Percentiles rank a stretch among this genome's conserved stretches.
phyloP scores from a whole-genome alignment of 92 coral and sea anemone species.

The Muricea muricata region DNA sequence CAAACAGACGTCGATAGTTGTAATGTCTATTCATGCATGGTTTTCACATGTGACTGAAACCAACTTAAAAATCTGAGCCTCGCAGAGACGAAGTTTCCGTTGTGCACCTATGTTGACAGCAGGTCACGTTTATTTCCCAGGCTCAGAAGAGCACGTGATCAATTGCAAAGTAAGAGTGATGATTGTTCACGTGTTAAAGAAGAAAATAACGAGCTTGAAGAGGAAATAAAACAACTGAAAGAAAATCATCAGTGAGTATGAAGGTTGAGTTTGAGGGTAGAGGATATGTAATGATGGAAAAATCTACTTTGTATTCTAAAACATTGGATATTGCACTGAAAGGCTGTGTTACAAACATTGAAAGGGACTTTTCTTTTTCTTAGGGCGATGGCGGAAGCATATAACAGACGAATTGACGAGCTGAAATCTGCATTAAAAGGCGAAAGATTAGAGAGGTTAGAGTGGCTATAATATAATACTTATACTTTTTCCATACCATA shows the following conservation, averaged over 20 bases:
- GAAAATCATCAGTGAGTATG: slow-evolving; percentile 87
- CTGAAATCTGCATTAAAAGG: slow-evolving; percentile 70
- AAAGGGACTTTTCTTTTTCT: not conserved
- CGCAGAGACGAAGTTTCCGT: too few species aligned
- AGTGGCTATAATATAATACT: not conserved
- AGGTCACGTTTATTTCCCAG: too few species aligned
- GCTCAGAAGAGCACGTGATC: slow-evolving; percentile 68
- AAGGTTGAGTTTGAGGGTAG: not conserved
- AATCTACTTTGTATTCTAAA: too few species aligned
- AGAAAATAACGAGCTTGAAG: slow-evolving; percentile 84
- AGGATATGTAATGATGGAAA: too few species aligned
- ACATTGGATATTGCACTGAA: too few species aligned
- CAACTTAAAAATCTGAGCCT: too few species aligned
- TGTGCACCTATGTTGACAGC: too few species aligned
- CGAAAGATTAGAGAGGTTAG: slow-evolving; percentile 89
- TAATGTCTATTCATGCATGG: too few species aligned
- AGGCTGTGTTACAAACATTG: too few species aligned
- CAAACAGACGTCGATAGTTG: too few species aligned
- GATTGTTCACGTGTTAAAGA: slow-evolving; percentile 82
- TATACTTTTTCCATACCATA: not conserved
- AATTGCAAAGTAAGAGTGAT: slow-evolving; percentile 68
- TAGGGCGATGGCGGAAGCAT: slow-evolving; percentile 87
- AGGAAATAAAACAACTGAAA: slow-evolving; percentile 79
- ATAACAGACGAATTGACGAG: slow-evolving; percentile 84
- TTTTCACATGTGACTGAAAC: too few species aligned